Base-by-base conservation (phyloP, 2,888 invertebrate species). In the Oeneis ivallda region DNA sequence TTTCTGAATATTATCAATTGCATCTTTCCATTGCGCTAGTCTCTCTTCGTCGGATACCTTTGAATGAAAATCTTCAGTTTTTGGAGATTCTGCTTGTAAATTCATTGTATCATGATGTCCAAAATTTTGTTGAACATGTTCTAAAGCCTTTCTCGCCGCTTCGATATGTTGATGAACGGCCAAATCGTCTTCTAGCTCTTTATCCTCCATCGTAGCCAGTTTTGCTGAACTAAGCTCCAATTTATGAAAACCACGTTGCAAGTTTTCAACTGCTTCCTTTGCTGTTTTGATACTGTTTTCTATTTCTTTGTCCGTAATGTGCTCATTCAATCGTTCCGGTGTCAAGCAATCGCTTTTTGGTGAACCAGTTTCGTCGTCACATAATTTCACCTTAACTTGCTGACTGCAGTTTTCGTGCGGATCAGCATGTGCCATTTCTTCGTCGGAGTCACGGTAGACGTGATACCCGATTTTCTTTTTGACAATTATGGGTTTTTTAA, bases 251-350 rank as follows among this genome's bases (percentile, higher is more conserved):
- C 88, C 84, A 19, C 77, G 79, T 72, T 89, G 85, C 34, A 91
- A 73, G 64, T 80, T 82, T 71, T 89, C 85, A n/a, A 90, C 83
- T 1, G 89, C 89, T 78, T 85, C 85, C 70, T 86, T 88, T 15
- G 89, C 90, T 77, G 85, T 80, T 65, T 79, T 79, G 62, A 90
- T 83, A 66, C 82, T 89, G n/a, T 81, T 77, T 71, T 86, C 82
- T 75, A 90, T 81, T 54, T 87, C 84, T 43, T 79, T 80, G 65
- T 85, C 82, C 1, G 79, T 74, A 43, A 76, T 71, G 47, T 76
- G 72, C 17, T 71, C 71, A 6, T 76, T 67, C 6, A 60, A 69
- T 11, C 75, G 74, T 64, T 79, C 79, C 19, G 74, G 72, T 0
- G 67, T 69, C 19, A 81, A 66, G 50, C 73, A 75, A 56, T 70